These are phyloP conservation scores for Synergus gifuensis DNA, from an alignment of 2,888 invertebrate genomes.

Conservation along the genomic window DNA sequence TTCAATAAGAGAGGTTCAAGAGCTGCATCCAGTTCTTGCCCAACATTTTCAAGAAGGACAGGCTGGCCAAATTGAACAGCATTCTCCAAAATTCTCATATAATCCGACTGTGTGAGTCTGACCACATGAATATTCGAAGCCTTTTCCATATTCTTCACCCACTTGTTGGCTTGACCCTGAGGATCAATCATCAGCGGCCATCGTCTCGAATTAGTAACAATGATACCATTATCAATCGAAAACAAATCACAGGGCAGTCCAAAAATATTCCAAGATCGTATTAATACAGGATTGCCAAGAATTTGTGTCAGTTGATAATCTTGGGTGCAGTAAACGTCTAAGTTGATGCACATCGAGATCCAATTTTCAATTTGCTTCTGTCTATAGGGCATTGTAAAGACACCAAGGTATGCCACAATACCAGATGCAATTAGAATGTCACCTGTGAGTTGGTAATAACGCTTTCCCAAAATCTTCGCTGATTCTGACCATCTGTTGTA, in stretches of 20 bases:
- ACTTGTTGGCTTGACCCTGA: conserved; percentile 95
- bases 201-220: conserved; percentile 91
- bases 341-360: conserved; percentile 85
- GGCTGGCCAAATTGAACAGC: conserved; percentile 93
- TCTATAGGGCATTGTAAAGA: conserved; percentile 88
- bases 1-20: conserved; percentile 92
- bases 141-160: conserved; percentile 96
- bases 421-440: conserved; percentile 94
- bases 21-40: conserved; percentile 94
- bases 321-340: conserved; percentile 86
- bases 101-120: conserved; percentile 89
- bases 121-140: conserved; percentile 88
- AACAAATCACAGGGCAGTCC: conserved; percentile 94
- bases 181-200: conserved; percentile 98
- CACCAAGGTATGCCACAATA: conserved; percentile 94
- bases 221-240: conserved; percentile 94
- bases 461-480: conserved; percentile 84
- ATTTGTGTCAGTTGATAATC: conserved; percentile 89
- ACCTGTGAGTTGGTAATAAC: conserved; percentile 86
- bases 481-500: conserved; percentile 92
- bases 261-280: conserved; percentile 94
- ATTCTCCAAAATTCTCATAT: conserved; percentile 90
- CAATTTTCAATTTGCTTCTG: conserved; percentile 86
- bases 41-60: conserved; percentile 93
- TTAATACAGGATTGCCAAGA: conserved; percentile 92